Base-by-base conservation (phyloP, 2,113 vertebrate genomes). In the Caracal caracal region DNA sequence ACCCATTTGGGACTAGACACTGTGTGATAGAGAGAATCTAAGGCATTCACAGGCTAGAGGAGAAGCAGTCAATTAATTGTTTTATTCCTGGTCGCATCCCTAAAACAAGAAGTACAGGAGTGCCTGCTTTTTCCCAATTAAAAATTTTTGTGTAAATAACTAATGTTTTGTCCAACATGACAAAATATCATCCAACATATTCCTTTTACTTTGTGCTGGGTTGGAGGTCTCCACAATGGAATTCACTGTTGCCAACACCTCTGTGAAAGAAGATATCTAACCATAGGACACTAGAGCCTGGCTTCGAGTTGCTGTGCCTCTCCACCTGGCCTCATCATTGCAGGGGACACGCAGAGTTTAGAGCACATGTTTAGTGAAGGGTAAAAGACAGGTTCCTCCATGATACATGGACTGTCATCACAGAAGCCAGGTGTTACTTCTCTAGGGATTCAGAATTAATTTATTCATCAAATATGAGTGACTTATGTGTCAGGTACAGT, bases 191-290 rank as follows among this genome's bases (percentile, higher is more conserved):
- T 28, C 26, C 24, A 63, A 16, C 28, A n/a, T 51, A 33, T 59
- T 88, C 24, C 33, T 88, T 73, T 88, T 40, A 85, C 59, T 61
- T 88, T 88, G 63, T 28, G 6, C 33, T 71, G n/a, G 65, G 65
- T 53, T 80, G 65, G 59, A 71, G 24, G 37, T 49, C 35, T 37
- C 51, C 53, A 30, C 40, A 26, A 53, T 75, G 56, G 78, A n/a
- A 33, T 16, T 51, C 3, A 8, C 43, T 28, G 13, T 56, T 83
- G 40, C 26, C 49, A 56, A 0, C 0, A 0, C 75, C 63, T 87
- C 28, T 59, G 49, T 13, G 78, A 24, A n/a, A 28, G 20, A 43
- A 83, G 93, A 71, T 7, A 1, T 65, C 66, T n/a, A 35, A 43
- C 59, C 22, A 40, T 6, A 82, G 28, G n/a, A 53, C 0, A 2